Evolutionary conservation across 2,888 invertebrate genomes (phyloP).

Genomic region (Dryobotodes eremita): DNA sequence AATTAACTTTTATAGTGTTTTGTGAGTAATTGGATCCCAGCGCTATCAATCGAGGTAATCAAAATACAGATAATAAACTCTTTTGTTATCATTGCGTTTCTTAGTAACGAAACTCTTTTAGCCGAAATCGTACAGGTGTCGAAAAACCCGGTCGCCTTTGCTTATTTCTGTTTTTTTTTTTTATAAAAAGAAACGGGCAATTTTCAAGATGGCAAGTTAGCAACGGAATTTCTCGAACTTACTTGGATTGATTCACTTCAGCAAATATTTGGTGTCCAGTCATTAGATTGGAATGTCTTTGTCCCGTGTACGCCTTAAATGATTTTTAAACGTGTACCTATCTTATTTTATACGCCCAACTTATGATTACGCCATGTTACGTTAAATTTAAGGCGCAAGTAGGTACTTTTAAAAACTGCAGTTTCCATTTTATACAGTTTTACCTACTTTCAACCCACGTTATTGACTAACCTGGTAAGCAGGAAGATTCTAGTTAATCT

Average conservation of each 20-base stretch:
- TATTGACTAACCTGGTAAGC: neutral
- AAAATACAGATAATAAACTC: constrained; percentile 67
- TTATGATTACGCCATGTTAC: neutral
- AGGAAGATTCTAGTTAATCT: constrained; percentile 41
- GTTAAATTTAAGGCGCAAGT: neutral
- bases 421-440: neutral
- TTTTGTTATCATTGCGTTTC: constrained; percentile 67
- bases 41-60: constrained; percentile 70
- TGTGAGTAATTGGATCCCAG: constrained; percentile 71
- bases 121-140: constrained; percentile 38
- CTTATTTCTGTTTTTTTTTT: constrained; percentile 12
- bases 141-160: constrained; percentile 49
- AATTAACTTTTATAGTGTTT: constrained; percentile 73
- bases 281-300: constrained; percentile 60
- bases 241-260: constrained; percentile 3
- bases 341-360: neutral
- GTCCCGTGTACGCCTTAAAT: constrained; percentile 23
- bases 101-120: constrained; percentile 53
- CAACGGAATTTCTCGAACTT: neutral
- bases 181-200: neutral
- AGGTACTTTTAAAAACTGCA: constrained; percentile 36
- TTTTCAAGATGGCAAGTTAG: constrained; percentile 23
- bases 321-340: neutral
- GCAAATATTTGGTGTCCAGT: constrained; percentile 37
- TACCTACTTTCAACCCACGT: constrained; percentile 6